Conservation (phyloP, 2,113 vertebrate genomes). For the Blennius ocellaris region DNA sequence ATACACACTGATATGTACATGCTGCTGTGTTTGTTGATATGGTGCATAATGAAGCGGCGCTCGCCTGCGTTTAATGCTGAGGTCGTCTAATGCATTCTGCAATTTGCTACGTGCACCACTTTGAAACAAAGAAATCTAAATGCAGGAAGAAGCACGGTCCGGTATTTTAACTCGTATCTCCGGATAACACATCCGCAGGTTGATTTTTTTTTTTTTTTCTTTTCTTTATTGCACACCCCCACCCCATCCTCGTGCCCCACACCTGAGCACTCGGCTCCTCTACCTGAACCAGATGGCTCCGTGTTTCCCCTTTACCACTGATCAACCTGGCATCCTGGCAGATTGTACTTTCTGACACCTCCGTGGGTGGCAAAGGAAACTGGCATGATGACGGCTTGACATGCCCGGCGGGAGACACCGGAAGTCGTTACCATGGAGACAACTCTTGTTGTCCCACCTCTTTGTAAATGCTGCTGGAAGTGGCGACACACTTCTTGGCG, state of each 20-base stretch:
- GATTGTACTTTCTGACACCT: slow-evolving; percentile 63
- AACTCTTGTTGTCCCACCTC: slow-evolving; percentile 40
- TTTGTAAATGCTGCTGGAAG: slow-evolving; percentile 38
- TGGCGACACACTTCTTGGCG: slow-evolving; percentile 18
- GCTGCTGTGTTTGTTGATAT: slow-evolving; percentile 60
- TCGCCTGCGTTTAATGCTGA: slow-evolving; percentile 62
- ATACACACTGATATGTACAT: slow-evolving; percentile 63
- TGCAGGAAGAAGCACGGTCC: background rate
- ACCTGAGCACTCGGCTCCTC: slow-evolving; percentile 21
- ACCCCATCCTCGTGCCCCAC: background rate
- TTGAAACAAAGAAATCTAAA: slow-evolving; percentile 26
- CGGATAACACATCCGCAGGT: background rate
- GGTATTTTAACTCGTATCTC: slow-evolving; percentile 14
- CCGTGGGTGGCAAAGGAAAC: slow-evolving; percentile 77
- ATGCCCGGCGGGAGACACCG: slow-evolving; percentile 70
- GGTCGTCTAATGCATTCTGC: slow-evolving; percentile 36
- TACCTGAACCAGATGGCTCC: slow-evolving; percentile 69
- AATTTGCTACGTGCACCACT: slow-evolving; percentile 5
- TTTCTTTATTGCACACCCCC: background rate
- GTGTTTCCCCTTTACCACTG: slow-evolving; percentile 29
- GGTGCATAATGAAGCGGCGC: slow-evolving; percentile 68
- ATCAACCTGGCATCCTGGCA: slow-evolving; percentile 62
- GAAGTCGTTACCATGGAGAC: slow-evolving; percentile 68
- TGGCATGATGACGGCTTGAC: slow-evolving; percentile 56
- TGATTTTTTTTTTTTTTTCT: slow-evolving; percentile 10